Conservation (phyloP, 2,113 vertebrate species). For the Cyanoderma ruficeps region DNA sequence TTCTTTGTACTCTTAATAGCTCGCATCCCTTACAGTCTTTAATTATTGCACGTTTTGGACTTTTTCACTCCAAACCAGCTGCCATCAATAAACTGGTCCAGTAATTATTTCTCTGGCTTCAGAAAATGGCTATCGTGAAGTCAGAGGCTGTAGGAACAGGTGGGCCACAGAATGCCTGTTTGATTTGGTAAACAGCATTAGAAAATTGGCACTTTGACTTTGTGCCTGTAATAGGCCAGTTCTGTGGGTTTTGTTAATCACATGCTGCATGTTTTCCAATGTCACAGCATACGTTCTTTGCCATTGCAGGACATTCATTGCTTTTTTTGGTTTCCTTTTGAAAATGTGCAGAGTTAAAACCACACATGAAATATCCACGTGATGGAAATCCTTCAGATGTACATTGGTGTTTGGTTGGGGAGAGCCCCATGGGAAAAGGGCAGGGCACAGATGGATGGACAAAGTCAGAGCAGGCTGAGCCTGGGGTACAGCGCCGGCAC, state of each 20-base stretch:
- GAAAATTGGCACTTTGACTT: slow-evolving; percentile 50
- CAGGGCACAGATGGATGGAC: neutral
- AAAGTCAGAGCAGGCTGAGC: slow-evolving; percentile 11
- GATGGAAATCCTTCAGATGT: neutral
- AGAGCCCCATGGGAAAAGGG: neutral
- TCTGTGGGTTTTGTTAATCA: slow-evolving; percentile 29
- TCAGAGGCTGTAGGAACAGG: slow-evolving; percentile 34
- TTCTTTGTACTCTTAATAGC: slow-evolving; percentile 37
- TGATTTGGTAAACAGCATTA: slow-evolving; percentile 63
- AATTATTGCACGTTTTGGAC: slow-evolving; percentile 50
- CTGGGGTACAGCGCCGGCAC: neutral
- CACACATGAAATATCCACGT: neutral
- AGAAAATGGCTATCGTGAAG: slow-evolving; percentile 9
- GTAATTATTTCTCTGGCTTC: slow-evolving; percentile 64
- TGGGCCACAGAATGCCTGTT: slow-evolving; percentile 58
- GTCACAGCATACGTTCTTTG: neutral
- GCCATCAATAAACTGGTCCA: slow-evolving; percentile 51
- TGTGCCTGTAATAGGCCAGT: neutral
- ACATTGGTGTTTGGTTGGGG: neutral
- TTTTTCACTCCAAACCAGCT: slow-evolving; percentile 52
- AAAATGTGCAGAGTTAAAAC: neutral
- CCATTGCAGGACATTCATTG: neutral
- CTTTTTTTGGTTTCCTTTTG: neutral
- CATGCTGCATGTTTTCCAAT: neutral
- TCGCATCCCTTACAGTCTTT: slow-evolving; percentile 21